These are phyloP conservation scores for Lasioglossum malachurum DNA, from an alignment of 2,888 invertebrate genomes.

Conservation along the genomic window DNA sequence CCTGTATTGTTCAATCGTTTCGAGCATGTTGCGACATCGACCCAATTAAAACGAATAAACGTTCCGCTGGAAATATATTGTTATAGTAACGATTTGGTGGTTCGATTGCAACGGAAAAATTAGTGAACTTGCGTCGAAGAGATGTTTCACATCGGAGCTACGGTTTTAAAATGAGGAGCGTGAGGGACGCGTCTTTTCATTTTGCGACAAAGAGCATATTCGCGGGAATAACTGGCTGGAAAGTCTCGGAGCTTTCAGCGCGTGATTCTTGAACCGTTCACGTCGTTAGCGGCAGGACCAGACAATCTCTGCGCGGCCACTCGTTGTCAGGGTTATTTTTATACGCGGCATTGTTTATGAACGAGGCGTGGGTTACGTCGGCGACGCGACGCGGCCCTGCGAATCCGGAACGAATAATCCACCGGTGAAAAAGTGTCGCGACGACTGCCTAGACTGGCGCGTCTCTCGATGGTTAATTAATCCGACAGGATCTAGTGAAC, in stretches of 20 bases:
- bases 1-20: not conserved
- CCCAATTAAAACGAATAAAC: not conserved
- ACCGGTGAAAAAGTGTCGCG: conserved; percentile 24
- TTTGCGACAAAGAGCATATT: not conserved
- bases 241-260: not conserved
- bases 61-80: not conserved
- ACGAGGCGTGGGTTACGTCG: not conserved
- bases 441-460: not conserved
- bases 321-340: not conserved
- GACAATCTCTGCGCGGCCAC: not conserved
- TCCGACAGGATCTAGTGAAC: conserved; percentile 6
- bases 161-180: not conserved
- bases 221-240: not conserved
- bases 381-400: not conserved
- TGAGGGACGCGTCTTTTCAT: not conserved
- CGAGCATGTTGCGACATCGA: not conserved
- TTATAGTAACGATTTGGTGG: not conserved
- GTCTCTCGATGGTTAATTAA: not conserved
- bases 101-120: not conserved
- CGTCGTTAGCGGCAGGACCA: not conserved
- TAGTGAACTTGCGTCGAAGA: not conserved
- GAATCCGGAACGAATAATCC: conserved; percentile 15
- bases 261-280: not conserved
- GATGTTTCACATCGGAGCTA: not conserved
- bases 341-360: conserved; percentile 25